Evolutionary conservation across 1,140 invertebrate genomes (phyloP).

Genomic region (Lepidotrigona ventralis): DNA sequence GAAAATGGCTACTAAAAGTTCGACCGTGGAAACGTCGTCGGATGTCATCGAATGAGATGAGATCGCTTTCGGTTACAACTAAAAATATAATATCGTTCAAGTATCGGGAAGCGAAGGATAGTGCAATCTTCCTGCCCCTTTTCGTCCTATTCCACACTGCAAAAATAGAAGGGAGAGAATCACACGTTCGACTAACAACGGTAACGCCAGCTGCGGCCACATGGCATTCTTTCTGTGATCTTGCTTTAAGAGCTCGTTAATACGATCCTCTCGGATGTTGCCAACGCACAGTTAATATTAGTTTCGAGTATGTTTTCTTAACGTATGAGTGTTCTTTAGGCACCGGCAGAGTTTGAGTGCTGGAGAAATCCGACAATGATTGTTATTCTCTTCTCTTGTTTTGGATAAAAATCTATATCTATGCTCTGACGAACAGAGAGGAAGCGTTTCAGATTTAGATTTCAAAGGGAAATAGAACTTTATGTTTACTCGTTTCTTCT

Average conservation of each 20-base stretch:
- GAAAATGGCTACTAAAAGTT: slow-evolving; percentile 3
- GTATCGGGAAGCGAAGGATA: slow-evolving; percentile 23
- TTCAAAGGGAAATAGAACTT: slow-evolving; percentile 1
- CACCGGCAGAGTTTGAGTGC: slow-evolving; percentile 19
- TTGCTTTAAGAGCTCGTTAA: slow-evolving; percentile 76
- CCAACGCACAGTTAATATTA: slow-evolving; percentile 77
- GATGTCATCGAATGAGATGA: neutral
- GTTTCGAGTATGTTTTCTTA: slow-evolving; percentile 76
- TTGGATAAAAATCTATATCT: slow-evolving; percentile 34
- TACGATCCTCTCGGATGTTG: slow-evolving; percentile 74
- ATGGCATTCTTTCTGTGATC: slow-evolving; percentile 74
- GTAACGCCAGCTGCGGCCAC: slow-evolving; percentile 69
- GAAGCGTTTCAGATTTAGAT: slow-evolving; percentile 13
- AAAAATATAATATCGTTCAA: slow-evolving; percentile 34
- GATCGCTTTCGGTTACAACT: slow-evolving; percentile 29
- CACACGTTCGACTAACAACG: slow-evolving; percentile 62
- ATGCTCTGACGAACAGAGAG: slow-evolving; percentile 9
- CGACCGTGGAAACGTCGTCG: neutral
- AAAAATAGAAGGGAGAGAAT: slow-evolving; percentile 63
- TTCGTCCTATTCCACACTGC: slow-evolving; percentile 50
- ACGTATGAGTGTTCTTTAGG: slow-evolving; percentile 70
- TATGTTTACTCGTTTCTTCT: neutral
- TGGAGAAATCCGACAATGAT: neutral
- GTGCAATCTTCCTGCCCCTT: slow-evolving; percentile 40
- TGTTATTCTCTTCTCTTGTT: slow-evolving; percentile 41